Evolutionary conservation across 2,113 vertebrate species (phyloP).

Genomic region (Myiozetetes cayanensis): DNA sequence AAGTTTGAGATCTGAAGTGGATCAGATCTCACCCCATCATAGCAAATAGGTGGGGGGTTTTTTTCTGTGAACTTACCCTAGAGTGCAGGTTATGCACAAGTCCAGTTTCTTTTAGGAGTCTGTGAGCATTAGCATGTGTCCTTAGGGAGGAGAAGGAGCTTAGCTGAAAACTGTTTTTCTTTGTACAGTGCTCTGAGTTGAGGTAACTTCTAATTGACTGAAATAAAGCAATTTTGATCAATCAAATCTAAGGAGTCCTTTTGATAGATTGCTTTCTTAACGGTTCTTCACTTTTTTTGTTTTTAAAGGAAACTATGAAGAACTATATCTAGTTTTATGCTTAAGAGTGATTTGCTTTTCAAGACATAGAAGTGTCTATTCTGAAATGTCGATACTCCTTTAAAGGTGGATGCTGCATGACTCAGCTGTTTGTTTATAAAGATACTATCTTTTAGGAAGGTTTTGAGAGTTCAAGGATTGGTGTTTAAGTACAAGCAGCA

Average conservation of each 20-base stretch:
- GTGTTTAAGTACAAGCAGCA: not conserved
- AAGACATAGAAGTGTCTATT: not conserved
- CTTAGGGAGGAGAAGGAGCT: not conserved
- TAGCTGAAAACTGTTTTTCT: not conserved
- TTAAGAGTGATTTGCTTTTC: not conserved
- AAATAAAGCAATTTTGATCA: not conserved
- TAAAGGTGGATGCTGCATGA: not conserved
- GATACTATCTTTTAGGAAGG: not conserved
- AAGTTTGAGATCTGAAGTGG: not conserved
- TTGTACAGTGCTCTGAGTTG: not conserved
- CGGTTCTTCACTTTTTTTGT: not conserved
- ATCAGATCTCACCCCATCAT: not conserved
- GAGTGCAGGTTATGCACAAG: not conserved
- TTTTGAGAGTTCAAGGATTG: not conserved
- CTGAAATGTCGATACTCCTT: not conserved
- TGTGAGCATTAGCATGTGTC: not conserved
- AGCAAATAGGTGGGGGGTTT: fast-evolving
- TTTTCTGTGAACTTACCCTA: not conserved
- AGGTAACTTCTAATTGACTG: not conserved
- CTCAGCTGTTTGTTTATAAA: not conserved
- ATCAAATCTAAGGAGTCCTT: not conserved
- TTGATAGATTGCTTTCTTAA: not conserved
- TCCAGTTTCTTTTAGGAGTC: not conserved
- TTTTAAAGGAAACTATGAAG: not conserved
- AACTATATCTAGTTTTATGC: not conserved